Evolutionary conservation across 2,113 vertebrate species (phyloP), one percentile per base, ranked within the genome.

Genomic region (Solea senegalensis): DNA sequence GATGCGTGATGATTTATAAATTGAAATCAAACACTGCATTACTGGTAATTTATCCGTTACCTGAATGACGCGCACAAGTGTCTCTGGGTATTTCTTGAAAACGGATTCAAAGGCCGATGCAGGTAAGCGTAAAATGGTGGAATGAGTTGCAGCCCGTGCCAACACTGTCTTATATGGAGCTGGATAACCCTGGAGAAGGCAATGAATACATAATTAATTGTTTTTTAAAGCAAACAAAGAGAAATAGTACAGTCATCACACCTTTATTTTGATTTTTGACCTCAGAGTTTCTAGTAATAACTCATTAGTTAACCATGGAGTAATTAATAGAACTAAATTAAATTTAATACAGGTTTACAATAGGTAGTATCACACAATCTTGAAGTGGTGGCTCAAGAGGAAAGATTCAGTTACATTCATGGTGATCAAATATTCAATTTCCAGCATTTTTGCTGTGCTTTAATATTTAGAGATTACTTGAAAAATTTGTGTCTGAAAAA

Each of bases 11-110:
- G 34, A 34, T 34, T 48, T 48, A 12, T 48, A 48, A 48, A 11
- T 13, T 3, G 5, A 48, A 13, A 48, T 21, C 21, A 10, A 14
- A 13, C 1, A 48, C 45, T 48, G 45, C 14, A 10, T 13, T 5
- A 5, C 13, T 52, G 15, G 5, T 5, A 7, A 43, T 57, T 28
- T 9, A 9, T 70, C 2, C 21, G 1, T 79, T 90, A 99, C 97
- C 96, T 99, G 98, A 2, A 99, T 97, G 70, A 99, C 95, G 0
- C 97, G 91, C 13, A 98, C 97, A 5, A 99, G 95, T 0, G 97
- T 98, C 58, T 99, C 98, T 0, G 98, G 98, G 3, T 97, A 97
- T 69, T 98, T 99, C 83, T 94, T 92, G 80, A 98, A 99, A 34
- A 98, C 94, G 0, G 95, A 95, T 68, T 98, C 94, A 28, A 99